A percentile compares a stretch with the other conserved stretches of the same genome.
These are phyloP conservation scores for Euwallacea similis DNA, from an alignment of 1,140 invertebrate genomes.

Conservation along the genomic window DNA sequence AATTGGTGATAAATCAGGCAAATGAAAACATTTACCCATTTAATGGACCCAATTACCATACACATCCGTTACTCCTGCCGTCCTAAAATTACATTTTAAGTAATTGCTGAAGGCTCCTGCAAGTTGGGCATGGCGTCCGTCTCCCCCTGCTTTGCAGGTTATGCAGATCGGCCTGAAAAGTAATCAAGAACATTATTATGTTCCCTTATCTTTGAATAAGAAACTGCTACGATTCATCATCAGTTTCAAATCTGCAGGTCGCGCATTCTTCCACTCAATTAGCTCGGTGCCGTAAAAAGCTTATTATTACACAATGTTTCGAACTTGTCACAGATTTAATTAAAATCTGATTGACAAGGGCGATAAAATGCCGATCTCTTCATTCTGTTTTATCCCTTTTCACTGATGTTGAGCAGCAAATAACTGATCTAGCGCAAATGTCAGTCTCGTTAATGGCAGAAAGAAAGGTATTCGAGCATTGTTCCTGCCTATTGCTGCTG, in stretches of 20 bases:
- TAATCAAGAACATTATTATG: too few relatives aligned
- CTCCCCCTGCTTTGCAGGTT: too few relatives aligned
- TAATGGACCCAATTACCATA: constrained; percentile 45
- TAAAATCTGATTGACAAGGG: constrained; percentile 26
- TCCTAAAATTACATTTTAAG: too few relatives aligned
- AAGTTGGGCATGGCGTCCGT: too few relatives aligned
- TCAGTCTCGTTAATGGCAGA: not conserved
- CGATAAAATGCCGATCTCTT: constrained; percentile 24
- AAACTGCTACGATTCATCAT: not conserved
- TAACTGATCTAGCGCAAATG: constrained; percentile 2
- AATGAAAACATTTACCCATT: constrained; percentile 38
- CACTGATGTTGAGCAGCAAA: not conserved
- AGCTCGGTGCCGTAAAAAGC: constrained; percentile 8
- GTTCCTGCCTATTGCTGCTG: not conserved
- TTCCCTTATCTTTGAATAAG: too few relatives aligned
- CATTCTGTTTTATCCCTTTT: constrained; percentile 18
- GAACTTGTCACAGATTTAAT: constrained; percentile 28
- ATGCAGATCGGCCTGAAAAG: too few relatives aligned
- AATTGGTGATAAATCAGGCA: constrained; percentile 41
- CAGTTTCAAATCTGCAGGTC: too few relatives aligned
- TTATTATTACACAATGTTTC: constrained; percentile 30
- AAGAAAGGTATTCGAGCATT: not conserved
- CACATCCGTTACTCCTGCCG: constrained; percentile 38
- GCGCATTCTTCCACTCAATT: constrained; percentile 26
- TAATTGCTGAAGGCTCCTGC: too few relatives aligned